Percentiles rank a stretch among this genome's conserved stretches.
Conservation (phyloP, 2,888 invertebrate genomes). For the Furcula furcula region DNA sequence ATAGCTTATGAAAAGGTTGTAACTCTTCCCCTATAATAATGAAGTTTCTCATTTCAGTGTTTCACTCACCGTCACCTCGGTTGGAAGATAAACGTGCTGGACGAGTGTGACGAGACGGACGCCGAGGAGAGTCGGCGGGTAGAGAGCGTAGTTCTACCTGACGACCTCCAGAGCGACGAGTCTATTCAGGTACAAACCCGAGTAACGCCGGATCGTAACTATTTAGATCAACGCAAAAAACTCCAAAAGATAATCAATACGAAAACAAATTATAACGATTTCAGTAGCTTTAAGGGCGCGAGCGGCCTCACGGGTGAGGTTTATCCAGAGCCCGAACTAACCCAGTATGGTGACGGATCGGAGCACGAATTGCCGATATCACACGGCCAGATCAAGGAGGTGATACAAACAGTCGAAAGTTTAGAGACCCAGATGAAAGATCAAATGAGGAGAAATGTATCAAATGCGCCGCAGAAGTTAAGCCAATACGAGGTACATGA, state of each 20-base stretch:
- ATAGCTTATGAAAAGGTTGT: constrained; percentile 9
- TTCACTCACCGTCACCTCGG: constrained; percentile 96
- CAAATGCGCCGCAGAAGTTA: constrained; percentile 15
- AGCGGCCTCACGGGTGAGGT: constrained; percentile 56
- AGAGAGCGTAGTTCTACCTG: constrained; percentile 59
- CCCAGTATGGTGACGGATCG: constrained; percentile 46
- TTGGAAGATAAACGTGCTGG: constrained; percentile 96
- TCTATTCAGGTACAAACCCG: constrained; percentile 85
- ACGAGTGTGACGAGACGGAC: constrained; percentile 86
- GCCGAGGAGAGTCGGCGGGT: constrained; percentile 79
- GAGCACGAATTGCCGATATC: constrained; percentile 74
- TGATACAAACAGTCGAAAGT: constrained; percentile 68
- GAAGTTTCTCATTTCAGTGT: constrained; percentile 83
- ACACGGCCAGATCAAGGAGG: constrained; percentile 66
- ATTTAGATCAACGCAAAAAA: constrained; percentile 67
- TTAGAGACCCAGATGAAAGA: constrained; percentile 63
- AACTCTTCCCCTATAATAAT: constrained; percentile 6
- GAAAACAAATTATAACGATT: constrained; percentile 75
- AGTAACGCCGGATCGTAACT: constrained; percentile 82
- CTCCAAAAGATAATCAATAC: constrained; percentile 72
- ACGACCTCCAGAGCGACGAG: constrained; percentile 65
- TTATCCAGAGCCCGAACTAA: constrained; percentile 36
- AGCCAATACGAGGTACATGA: constrained; percentile 65
- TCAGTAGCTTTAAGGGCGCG: constrained; percentile 64
- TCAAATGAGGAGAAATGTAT: constrained; percentile 45